A percentile compares a stretch with the other conserved stretches of the same genome.
Conservation (phyloP, 1,140 invertebrate genomes). For the Brachionus plicatilis region DNA sequence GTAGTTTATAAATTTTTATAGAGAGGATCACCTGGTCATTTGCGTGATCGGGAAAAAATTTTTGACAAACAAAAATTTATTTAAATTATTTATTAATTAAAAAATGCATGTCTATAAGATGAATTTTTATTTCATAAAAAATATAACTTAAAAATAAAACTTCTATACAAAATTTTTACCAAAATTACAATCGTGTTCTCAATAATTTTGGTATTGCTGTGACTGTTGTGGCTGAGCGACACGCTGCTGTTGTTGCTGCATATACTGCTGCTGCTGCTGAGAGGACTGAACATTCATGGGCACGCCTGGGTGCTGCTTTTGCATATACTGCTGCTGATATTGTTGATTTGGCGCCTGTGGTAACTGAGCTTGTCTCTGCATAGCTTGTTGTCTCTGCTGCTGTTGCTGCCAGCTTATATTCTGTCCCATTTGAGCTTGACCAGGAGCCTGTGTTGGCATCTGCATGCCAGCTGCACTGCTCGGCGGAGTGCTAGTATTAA, state of each 20-base stretch:
- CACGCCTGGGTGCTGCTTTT: background rate
- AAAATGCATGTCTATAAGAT: background rate
- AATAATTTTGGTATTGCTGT: conserved; percentile 4
- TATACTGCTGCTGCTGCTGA: background rate
- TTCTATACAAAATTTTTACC: background rate
- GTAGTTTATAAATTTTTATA: too few species aligned
- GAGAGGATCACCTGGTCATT: too few species aligned
- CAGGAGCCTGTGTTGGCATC: background rate
- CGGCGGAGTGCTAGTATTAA: background rate
- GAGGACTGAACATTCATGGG: background rate
- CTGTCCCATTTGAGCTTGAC: background rate
- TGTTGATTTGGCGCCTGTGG: background rate
- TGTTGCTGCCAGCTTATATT: conserved; percentile 16
- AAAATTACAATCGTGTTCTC: background rate
- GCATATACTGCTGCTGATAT: conserved; percentile 2
- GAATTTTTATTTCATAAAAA: background rate
- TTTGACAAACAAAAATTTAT: background rate
- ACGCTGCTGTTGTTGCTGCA: conserved; percentile 17
- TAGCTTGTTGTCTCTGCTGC: background rate
- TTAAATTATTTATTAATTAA: background rate
- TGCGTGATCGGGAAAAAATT: too few species aligned
- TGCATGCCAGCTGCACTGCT: background rate
- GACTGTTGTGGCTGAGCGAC: background rate
- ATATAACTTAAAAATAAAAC: background rate
- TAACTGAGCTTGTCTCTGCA: background rate